These are phyloP conservation scores for Rhabdomys pumilio DNA, from an alignment of 2,797 vertebrate genomes.

Conservation along the genomic window DNA sequence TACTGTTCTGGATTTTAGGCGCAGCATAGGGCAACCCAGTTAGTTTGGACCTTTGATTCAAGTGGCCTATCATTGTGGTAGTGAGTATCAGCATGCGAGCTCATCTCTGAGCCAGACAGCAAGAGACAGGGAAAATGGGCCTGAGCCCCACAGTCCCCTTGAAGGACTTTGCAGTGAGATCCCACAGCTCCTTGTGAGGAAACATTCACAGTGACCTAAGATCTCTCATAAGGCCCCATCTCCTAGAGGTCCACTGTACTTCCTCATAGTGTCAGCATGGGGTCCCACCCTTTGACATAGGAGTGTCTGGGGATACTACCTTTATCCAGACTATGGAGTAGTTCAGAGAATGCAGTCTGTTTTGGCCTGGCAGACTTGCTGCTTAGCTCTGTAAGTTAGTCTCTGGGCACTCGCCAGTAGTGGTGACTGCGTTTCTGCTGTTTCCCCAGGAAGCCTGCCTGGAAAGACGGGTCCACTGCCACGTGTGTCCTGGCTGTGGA, in stretches of 20 bases:
- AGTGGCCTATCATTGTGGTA: not conserved
- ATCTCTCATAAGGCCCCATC: not conserved
- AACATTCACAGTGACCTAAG: not conserved
- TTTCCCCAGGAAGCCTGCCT: slow-evolving; percentile 95
- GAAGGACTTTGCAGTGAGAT: not conserved
- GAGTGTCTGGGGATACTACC: not conserved
- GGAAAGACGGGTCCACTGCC: slow-evolving; percentile 99
- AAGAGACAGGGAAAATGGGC: not conserved
- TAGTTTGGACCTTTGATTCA: not conserved
- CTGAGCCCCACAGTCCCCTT: not conserved
- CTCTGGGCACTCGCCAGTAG: not conserved
- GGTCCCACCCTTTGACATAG: not conserved
- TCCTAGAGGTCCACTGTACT: not conserved
- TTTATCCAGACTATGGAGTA: not conserved
- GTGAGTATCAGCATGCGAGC: not conserved
- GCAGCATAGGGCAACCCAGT: too few relatives aligned
- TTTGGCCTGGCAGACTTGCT: not conserved
- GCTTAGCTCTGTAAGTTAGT: not conserved
- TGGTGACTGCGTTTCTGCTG: slow-evolving; percentile 42
- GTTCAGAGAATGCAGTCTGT: rapidly evolving
- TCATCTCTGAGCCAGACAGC: not conserved
- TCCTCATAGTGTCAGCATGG: not conserved
- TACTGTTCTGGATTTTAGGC: not conserved
- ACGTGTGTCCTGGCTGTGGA: slow-evolving; percentile 95
- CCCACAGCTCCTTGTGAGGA: not conserved